Conservation (phyloP, 1,140 invertebrate genomes). For the Musca domestica region DNA sequence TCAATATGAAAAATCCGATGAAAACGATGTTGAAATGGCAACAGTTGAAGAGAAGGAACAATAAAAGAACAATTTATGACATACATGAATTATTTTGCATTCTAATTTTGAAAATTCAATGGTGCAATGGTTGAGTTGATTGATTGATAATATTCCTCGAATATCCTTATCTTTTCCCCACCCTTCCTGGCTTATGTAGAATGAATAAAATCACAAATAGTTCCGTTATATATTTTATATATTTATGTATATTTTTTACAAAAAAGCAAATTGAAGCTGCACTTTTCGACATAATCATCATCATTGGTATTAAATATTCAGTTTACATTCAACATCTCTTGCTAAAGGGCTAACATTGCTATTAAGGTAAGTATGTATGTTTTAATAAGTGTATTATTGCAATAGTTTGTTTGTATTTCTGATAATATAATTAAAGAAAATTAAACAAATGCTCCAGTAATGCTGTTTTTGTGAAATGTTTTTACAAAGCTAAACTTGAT, state of each 20-base stretch:
- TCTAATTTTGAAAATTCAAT: too few species aligned
- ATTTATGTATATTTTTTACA: conserved; percentile 18
- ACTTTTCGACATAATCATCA: conserved; percentile 10
- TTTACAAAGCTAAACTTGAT: conserved; percentile 15
- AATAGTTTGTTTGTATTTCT: conserved; percentile 4
- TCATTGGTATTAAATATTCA: conserved; percentile 13
- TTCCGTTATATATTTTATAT: not conserved
- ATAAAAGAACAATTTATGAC: too few species aligned
- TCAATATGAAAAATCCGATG: not conserved
- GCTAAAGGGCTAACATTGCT: conserved; percentile 19
- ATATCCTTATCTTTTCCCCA: too few species aligned
- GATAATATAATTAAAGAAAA: conserved; percentile 7
- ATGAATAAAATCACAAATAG: too few species aligned
- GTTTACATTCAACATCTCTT: conserved; percentile 10
- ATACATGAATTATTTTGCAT: too few species aligned
- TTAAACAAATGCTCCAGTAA: not conserved
- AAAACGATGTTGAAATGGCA: not conserved
- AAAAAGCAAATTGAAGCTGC: conserved; percentile 21
- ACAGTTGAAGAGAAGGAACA: not conserved
- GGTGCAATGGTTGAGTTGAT: too few species aligned
- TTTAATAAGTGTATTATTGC: conserved; percentile 12
- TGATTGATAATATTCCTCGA: too few species aligned
- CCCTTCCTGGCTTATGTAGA: too few species aligned
- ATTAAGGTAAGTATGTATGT: conserved; percentile 13
- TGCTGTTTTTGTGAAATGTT: not conserved